A percentile compares a stretch with the other conserved stretches of the same genome.
Evolutionary conservation across 2,888 invertebrate genomes (phyloP).

Genomic region (Netelia virgata): DNA sequence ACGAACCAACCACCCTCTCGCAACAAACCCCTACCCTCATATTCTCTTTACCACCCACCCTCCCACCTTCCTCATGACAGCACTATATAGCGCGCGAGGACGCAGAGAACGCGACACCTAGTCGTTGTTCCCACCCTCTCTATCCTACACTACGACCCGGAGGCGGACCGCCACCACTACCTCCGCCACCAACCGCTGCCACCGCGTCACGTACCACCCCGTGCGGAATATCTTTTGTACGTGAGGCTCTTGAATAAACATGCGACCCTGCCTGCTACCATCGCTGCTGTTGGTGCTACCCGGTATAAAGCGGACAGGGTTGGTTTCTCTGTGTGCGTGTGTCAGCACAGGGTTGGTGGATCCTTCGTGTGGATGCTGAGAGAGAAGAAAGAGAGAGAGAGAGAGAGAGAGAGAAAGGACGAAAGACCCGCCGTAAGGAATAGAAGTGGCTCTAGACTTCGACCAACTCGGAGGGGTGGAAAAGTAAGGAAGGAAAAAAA

Average conservation of each 20-base stretch:
- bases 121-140: slow-evolving; percentile 64
- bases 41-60: not conserved
- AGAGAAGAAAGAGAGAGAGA: slow-evolving; percentile 40
- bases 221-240: slow-evolving; percentile 83
- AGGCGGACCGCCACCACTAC: slow-evolving; percentile 63
- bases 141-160: slow-evolving; percentile 23
- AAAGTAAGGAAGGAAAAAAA: slow-evolving; percentile 38
- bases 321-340: slow-evolving; percentile 39
- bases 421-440: slow-evolving; percentile 30
- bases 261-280: slow-evolving; percentile 72
- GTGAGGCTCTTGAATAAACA: slow-evolving; percentile 84
- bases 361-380: slow-evolving; percentile 15
- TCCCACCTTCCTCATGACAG: slow-evolving; percentile 22
- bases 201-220: slow-evolving; percentile 78
- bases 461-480: slow-evolving; percentile 23
- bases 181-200: slow-evolving; percentile 22
- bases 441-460: not conserved
- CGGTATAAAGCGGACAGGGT: slow-evolving; percentile 74
- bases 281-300: slow-evolving; percentile 47
- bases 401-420: slow-evolving; percentile 48
- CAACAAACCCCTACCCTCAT: slow-evolving; percentile 26
- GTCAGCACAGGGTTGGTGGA: slow-evolving; percentile 27
- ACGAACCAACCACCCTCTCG: slow-evolving; percentile 48
- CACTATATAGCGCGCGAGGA: slow-evolving; percentile 30
- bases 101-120: slow-evolving; percentile 54